Evolutionary conservation across 2,113 vertebrate genomes (phyloP).

Genomic region (Erythrocebus patas): DNA sequence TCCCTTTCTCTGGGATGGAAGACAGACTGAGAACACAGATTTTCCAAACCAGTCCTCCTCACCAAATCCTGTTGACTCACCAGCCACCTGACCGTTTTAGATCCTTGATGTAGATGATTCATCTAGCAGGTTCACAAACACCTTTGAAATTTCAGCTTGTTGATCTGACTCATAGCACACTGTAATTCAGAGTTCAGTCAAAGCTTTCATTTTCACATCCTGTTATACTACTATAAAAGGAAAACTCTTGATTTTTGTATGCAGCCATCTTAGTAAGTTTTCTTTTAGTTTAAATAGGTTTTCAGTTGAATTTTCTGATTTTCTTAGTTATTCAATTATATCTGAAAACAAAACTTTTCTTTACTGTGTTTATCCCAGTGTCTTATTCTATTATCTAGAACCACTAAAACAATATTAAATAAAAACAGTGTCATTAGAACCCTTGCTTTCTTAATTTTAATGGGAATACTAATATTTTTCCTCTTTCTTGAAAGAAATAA

Average conservation of each 20-base stretch:
- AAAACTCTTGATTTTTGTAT: neutral
- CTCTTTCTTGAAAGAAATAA: neutral
- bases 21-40: neutral
- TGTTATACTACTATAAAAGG: neutral
- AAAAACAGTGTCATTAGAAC: neutral
- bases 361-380: neutral
- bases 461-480: neutral
- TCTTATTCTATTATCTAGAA: neutral
- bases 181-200: constrained; percentile 15
- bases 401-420: neutral
- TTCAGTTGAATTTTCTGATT: neutral
- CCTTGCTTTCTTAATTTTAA: neutral
- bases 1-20: neutral
- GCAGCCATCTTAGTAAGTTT: neutral
- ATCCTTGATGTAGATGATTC: constrained; percentile 31
- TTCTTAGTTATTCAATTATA: neutral
- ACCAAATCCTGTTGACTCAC: neutral
- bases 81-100: neutral
- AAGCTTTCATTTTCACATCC: constrained; percentile 18
- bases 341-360: neutral
- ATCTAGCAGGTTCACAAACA: constrained; percentile 19
- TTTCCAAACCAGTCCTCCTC: neutral
- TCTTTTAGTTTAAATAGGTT: neutral
- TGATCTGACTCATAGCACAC: constrained; percentile 51
- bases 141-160: constrained; percentile 31